A percentile compares a stretch with the other conserved stretches of the same genome.
Conservation (phyloP, 1,140 invertebrate genomes). For the Halesus radiatus region DNA sequence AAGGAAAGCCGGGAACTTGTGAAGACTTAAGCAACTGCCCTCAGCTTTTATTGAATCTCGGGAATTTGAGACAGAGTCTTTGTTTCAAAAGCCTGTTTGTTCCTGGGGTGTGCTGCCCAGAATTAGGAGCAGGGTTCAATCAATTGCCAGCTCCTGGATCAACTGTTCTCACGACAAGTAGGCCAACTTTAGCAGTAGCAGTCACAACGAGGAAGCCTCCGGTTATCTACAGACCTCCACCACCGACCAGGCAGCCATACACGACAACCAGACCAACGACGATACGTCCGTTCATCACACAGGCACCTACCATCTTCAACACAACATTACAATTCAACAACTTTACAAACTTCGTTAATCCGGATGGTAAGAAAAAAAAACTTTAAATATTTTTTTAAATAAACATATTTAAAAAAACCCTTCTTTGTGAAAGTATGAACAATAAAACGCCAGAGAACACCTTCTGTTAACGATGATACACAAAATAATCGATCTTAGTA, state of each 20-base stretch:
- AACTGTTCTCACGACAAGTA: conserved; percentile 62
- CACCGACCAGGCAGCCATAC: conserved; percentile 63
- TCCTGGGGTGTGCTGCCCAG: conserved; percentile 91
- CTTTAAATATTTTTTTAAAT: too few species aligned
- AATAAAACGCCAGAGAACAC: too few species aligned
- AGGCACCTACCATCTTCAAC: conserved; percentile 60
- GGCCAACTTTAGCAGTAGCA: conserved; percentile 60
- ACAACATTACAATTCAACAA: conserved; percentile 61
- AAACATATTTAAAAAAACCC: too few species aligned
- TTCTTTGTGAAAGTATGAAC: too few species aligned
- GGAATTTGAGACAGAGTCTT: conserved; percentile 85
- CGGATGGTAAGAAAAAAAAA: conserved; percentile 65
- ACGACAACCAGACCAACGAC: conserved; percentile 61
- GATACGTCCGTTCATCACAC: conserved; percentile 41
- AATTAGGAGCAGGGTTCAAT: conserved; percentile 64
- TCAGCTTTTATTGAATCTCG: conserved; percentile 86
- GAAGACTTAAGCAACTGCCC: conserved; percentile 92
- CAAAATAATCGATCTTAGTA: too few species aligned
- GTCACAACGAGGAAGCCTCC: conserved; percentile 65
- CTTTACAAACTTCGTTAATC: conserved; percentile 67
- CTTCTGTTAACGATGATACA: too few species aligned
- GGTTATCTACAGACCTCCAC: conserved; percentile 62
- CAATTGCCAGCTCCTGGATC: conserved; percentile 63
- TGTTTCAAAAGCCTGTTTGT: conserved; percentile 94
- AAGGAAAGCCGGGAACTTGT: conserved; percentile 83